A percentile compares a stretch with the other conserved stretches of the same genome.
phyloP scores from a whole-genome alignment of 1,140 invertebrate species.

The Bradysia coprophila region DNA sequence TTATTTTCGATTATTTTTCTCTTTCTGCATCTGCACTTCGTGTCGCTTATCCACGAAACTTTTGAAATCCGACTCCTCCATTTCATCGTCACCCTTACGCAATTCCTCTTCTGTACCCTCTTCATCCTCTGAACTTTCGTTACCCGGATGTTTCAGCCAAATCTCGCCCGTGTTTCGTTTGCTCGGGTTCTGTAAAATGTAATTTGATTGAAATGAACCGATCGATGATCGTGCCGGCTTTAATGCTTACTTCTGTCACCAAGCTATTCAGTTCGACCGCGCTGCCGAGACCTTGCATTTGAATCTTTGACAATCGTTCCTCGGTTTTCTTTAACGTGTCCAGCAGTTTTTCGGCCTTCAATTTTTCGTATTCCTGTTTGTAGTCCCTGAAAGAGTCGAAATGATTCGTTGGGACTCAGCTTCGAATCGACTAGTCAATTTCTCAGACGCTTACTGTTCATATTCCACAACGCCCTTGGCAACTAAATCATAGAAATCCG shows the following conservation, averaged over 20 bases:
- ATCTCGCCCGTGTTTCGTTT: constrained; percentile 43
- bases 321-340: constrained; percentile 26
- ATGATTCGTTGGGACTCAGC: background rate
- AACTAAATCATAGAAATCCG: constrained; percentile 46
- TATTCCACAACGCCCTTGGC: constrained; percentile 50
- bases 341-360: constrained; percentile 31
- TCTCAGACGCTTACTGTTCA: constrained; percentile 34
- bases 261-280: constrained; percentile 7
- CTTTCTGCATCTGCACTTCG: constrained; percentile 1
- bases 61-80: constrained; percentile 10
- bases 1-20: too few relatives aligned
- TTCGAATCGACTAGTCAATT: background rate
- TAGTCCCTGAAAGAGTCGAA: constrained; percentile 37
- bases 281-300: constrained; percentile 7
- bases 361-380: constrained; percentile 47
- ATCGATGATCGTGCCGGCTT: background rate
- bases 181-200: constrained; percentile 30
- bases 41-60: constrained; percentile 6
- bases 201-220: constrained; percentile 4
- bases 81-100: constrained; percentile 5
- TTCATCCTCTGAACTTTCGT: constrained; percentile 54
- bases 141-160: constrained; percentile 44
- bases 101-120: constrained; percentile 35
- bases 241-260: constrained; percentile 5
- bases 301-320: constrained; percentile 14